A percentile compares a stretch with the other conserved stretches of the same genome.
Evolutionary conservation across 2,888 invertebrate genomes (phyloP).

Genomic region (Euphydryas editha): DNA sequence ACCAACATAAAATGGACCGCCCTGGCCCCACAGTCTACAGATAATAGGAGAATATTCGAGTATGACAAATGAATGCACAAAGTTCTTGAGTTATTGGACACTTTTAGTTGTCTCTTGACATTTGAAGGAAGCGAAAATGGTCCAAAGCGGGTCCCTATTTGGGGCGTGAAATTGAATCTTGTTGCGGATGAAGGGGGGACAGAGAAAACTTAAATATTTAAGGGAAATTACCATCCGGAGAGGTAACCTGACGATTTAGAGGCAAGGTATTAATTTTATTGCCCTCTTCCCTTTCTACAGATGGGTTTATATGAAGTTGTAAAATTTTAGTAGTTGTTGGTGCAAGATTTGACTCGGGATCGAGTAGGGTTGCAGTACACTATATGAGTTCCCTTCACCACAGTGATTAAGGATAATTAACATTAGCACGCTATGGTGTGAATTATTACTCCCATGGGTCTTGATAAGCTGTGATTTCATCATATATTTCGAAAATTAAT

Average conservation of each 20-base stretch:
- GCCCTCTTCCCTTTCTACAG: slow-evolving; percentile 69
- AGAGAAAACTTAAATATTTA: slow-evolving; percentile 81
- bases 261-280: slow-evolving; percentile 82
- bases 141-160: slow-evolving; percentile 74
- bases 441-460: slow-evolving; percentile 42
- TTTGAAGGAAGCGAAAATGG: slow-evolving; percentile 73
- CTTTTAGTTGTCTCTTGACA: slow-evolving; percentile 72
- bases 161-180: slow-evolving; percentile 83
- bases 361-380: slow-evolving; percentile 45
- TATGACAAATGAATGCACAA: slow-evolving; percentile 54
- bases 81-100: slow-evolving; percentile 62
- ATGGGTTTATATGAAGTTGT: slow-evolving; percentile 75
- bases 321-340: slow-evolving; percentile 75
- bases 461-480: background rate
- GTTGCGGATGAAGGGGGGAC: slow-evolving; percentile 76
- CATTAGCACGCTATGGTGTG: slow-evolving; percentile 63
- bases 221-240: slow-evolving; percentile 75
- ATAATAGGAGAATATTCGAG: slow-evolving; percentile 33
- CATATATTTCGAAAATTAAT: background rate
- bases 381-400: slow-evolving; percentile 53
- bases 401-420: slow-evolving; percentile 67
- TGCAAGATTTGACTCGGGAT: slow-evolving; percentile 62
- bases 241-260: slow-evolving; percentile 66
- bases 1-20: slow-evolving; percentile 62
- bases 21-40: slow-evolving; percentile 41